Percentiles rank a stretch among this genome's conserved stretches.
Conservation (phyloP, 2,797 vertebrate genomes). For the Argentina silus region DNA sequence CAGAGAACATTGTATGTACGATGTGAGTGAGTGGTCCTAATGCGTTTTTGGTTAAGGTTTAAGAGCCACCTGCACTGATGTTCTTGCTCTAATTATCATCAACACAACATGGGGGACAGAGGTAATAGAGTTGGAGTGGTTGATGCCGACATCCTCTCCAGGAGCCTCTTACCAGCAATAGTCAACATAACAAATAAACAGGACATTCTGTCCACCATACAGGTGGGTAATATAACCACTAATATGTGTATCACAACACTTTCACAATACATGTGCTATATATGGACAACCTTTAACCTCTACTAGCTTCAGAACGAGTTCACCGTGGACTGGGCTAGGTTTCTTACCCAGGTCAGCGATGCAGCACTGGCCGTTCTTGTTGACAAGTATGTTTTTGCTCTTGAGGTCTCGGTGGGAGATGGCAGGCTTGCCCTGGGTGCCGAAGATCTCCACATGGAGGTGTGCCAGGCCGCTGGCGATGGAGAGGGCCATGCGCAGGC, state of each 20-base stretch:
- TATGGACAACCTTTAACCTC: not conserved
- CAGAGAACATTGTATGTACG: slow-evolving; percentile 58
- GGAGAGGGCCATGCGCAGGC: slow-evolving; percentile 92
- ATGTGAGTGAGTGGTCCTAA: slow-evolving; percentile 56
- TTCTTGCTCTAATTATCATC: slow-evolving; percentile 49
- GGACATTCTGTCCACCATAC: too few species aligned
- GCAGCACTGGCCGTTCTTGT: slow-evolving; percentile 97
- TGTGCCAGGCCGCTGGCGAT: slow-evolving; percentile 94
- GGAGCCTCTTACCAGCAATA: not conserved
- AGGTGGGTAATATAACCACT: too few species aligned
- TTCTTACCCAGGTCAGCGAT: slow-evolving; percentile 93
- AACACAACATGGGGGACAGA: slow-evolving; percentile 36
- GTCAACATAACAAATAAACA: too few species aligned
- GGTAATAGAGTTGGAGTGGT: not conserved
- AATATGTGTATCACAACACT: too few species aligned
- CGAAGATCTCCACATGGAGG: slow-evolving; percentile 97
- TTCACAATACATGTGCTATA: too few species aligned
- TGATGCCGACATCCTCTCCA: not conserved
- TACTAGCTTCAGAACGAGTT: too few species aligned
- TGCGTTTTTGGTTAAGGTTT: slow-evolving; percentile 69
- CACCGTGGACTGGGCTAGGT: not conserved
- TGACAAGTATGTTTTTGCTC: slow-evolving; percentile 98
- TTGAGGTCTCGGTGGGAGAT: slow-evolving; percentile 96
- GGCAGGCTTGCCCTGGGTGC: slow-evolving; percentile 96
- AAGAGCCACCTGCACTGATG: slow-evolving; percentile 25